Conservation (phyloP, 2,888 invertebrate species). For the Brachyopa scutellaris region DNA sequence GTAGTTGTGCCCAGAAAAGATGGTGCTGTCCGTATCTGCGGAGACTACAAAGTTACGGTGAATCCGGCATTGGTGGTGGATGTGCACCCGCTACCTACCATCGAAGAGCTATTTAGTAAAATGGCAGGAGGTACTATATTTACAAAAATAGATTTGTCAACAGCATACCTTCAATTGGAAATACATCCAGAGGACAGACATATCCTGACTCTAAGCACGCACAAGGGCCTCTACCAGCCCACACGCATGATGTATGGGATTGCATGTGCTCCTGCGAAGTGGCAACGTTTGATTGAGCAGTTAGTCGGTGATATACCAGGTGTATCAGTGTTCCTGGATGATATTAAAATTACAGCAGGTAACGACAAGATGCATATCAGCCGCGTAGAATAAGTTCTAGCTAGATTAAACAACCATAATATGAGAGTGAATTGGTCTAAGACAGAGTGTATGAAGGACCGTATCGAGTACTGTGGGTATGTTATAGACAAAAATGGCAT, state of each 20-base stretch:
- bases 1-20: constrained; percentile 75
- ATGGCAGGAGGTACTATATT: constrained; percentile 74
- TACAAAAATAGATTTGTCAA: constrained; percentile 75
- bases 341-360: too few species aligned
- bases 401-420: constrained; percentile 28
- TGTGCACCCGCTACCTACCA: constrained; percentile 74
- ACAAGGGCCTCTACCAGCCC: constrained; percentile 76
- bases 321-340: constrained; percentile 74
- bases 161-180: constrained; percentile 78
- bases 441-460: constrained; percentile 4
- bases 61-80: constrained; percentile 74
- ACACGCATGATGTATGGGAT: constrained; percentile 77
- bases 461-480: constrained; percentile 18
- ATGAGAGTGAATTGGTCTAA: constrained; percentile 5
- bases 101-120: constrained; percentile 73
- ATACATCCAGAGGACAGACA: constrained; percentile 76
- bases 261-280: constrained; percentile 77
- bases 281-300: too few species aligned
- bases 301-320: constrained; percentile 74
- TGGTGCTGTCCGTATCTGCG: constrained; percentile 73
- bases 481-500: not conserved
- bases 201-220: constrained; percentile 77
- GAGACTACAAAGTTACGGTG: constrained; percentile 74
- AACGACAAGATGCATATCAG: constrained; percentile 74
- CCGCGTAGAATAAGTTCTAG: constrained; percentile 73